Evolutionary conservation across 2,797 vertebrate species (phyloP), one percentile per base, ranked within the genome.

Genomic region (Morus bassanus): DNA sequence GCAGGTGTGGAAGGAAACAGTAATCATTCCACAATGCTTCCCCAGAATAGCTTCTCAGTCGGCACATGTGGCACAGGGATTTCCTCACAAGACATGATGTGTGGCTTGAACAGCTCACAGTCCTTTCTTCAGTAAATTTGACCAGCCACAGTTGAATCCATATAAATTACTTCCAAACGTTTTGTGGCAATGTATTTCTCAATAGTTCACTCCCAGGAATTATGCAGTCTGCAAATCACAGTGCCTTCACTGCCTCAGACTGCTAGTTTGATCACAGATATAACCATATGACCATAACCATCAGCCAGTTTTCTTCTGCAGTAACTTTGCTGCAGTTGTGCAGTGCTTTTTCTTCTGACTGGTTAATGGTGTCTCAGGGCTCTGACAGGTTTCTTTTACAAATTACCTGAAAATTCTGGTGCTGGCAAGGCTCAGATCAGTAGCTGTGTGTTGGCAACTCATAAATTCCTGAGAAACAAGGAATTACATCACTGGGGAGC

Each of bases 1-100:
- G 91, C 68, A 94, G 82, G 85, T 90, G 69, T 77, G 68, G 48
- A 75, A 48, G 82, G 88, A 94, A 93, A 68, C 60, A 95, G 37
- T 10, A 56, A 91, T 85, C 41, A 64, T 77, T 50, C 53, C 76
- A 83, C 73, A 87, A 7, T 15, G 23, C 68, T 85, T 67, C 64
- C 56, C 2, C 1, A 64, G 82, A 91, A 83, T 30, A 81, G 73
- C 35, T 43, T 39, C 82, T 83, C 10, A 0, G 30, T 23, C 46
- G 41, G 63, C 3, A 4, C 31, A 24, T 63, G 24, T 37, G 45
- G 51, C 2, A 0, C 0, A 0, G 76, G 51, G 51, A 27, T 88
- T 80, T 92, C 41, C 41, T 85, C 68, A 74, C 75, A 74, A 85
- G 63, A 37, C 9, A 1, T 25, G 22, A 35, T 56, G 63, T 76